These are phyloP conservation scores for Brachionus paranguensis DNA, from an alignment of 1,140 invertebrate species.

Conservation along the genomic window DNA sequence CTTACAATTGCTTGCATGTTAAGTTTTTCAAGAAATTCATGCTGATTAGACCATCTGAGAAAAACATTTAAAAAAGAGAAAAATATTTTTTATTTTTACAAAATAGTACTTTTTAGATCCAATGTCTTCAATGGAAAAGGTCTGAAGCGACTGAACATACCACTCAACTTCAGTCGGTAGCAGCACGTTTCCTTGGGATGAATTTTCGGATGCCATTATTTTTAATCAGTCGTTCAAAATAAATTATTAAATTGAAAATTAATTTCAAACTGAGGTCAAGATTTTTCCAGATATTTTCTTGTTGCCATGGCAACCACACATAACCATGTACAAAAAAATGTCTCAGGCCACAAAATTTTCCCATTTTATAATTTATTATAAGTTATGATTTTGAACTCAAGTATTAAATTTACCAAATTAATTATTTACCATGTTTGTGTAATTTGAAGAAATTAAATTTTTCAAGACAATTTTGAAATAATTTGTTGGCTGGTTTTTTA, in stretches of 20 bases:
- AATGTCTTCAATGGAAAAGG: constrained; percentile 42
- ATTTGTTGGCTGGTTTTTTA: neutral
- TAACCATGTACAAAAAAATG: neutral
- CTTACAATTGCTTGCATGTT: constrained; percentile 56
- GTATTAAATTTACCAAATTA: neutral
- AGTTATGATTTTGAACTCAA: neutral
- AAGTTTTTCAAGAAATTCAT: constrained; percentile 54
- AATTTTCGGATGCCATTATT: neutral
- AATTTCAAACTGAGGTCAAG: neutral
- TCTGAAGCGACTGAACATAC: constrained; percentile 41
- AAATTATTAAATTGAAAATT: neutral
- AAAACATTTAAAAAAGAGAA: neutral
- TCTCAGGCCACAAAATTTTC: neutral
- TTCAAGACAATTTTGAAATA: neutral
- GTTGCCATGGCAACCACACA: neutral
- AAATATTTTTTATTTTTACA: neutral
- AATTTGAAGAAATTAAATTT: neutral
- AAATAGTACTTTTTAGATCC: constrained; percentile 40
- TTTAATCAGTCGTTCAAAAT: neutral
- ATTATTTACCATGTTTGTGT: neutral
- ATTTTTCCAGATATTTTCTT: neutral
- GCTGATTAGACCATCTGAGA: constrained; percentile 51
- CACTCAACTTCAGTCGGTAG: constrained; percentile 42
- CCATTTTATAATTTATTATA: constrained; percentile 2
- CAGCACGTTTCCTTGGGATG: constrained; percentile 37